Base-by-base conservation (phyloP, 2,113 vertebrate genomes). In the Synodontis membranacea region DNA sequence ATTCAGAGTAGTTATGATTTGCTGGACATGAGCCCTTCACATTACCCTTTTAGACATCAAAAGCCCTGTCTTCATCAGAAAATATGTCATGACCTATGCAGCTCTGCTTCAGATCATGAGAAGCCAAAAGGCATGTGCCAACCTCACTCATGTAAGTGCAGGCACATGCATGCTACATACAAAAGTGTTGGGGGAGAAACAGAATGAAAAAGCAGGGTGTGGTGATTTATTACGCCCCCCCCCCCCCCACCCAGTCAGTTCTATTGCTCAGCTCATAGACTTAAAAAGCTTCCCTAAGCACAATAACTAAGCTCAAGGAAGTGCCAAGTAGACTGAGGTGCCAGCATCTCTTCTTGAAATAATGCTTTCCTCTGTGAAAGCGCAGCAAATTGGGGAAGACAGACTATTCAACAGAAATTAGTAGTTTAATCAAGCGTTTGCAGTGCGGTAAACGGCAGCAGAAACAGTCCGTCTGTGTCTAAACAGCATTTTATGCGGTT, bases 161-260 rank as follows among this genome's bases (percentile, higher is more conserved):
- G n/a, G 81, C 42, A 48, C 64, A 72, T 83, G 62, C 62, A 37
- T 68, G 66, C 50, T 39, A 39, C 5, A 34, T 56, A 25, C 82
- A 34, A 74, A 80, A 80, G 52, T 54, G 50, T 42, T 74, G 68
- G 9, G 64, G 19, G 15, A 74, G 15, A 74, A 58, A 42, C 21
- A 28, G 12, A 70, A 56, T 56, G 44, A 42, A 74, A 70, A 56
- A 74, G 68, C 37, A 42, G 83, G 83, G 48, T 44, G 83, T 70
- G 83, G 48, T 84, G 68, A 84, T 72, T 84, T 74, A 84, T 84
- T 74, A 84, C 17, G 12, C n/a, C n/a, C n/a, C n/a, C n/a, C n/a
- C n/a, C n/a, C n/a, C n/a, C n/a, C n/a, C n/a, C n/a, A n/a, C n/a
- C n/a, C 64, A 70, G 48, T 23, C 31, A n/a, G 21, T 54, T 58